These are phyloP conservation scores for Ciconia boyciana DNA, from an alignment of 2,113 vertebrate species.

Conservation along the genomic window DNA sequence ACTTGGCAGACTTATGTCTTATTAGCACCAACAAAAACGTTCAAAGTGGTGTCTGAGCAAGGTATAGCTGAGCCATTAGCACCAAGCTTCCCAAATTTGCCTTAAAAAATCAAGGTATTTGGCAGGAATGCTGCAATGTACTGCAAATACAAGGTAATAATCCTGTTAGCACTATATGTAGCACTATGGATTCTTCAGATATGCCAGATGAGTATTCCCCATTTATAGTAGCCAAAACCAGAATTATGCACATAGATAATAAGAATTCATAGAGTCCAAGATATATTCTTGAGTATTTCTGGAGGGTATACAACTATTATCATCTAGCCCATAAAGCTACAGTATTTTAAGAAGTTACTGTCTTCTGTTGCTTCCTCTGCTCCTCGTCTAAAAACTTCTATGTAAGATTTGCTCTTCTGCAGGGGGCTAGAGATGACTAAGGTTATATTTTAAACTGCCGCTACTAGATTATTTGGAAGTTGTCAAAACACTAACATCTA, in stretches of 20 bases:
- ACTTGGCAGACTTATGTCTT: background rate
- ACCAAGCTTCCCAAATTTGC: background rate
- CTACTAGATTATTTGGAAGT: background rate
- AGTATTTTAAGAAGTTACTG: background rate
- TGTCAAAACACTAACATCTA: background rate
- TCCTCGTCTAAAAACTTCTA: background rate
- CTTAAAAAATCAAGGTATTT: background rate
- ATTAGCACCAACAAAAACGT: background rate
- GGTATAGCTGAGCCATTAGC: background rate
- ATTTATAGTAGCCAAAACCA: constrained; percentile 2
- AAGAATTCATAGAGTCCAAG: constrained; percentile 42
- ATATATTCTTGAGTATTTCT: constrained; percentile 43
- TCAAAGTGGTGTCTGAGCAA: background rate
- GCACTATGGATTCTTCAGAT: background rate
- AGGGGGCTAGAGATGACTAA: background rate
- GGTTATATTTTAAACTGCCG: background rate
- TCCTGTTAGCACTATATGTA: background rate
- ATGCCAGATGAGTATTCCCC: background rate
- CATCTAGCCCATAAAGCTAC: background rate
- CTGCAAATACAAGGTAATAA: background rate
- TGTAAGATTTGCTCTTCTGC: background rate
- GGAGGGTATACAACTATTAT: background rate
- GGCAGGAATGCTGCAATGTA: background rate
- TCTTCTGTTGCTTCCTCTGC: background rate
- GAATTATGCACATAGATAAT: constrained; percentile 4